Conservation (phyloP, 2,113 vertebrate genomes). For the Corythoichthys haematopterus region DNA sequence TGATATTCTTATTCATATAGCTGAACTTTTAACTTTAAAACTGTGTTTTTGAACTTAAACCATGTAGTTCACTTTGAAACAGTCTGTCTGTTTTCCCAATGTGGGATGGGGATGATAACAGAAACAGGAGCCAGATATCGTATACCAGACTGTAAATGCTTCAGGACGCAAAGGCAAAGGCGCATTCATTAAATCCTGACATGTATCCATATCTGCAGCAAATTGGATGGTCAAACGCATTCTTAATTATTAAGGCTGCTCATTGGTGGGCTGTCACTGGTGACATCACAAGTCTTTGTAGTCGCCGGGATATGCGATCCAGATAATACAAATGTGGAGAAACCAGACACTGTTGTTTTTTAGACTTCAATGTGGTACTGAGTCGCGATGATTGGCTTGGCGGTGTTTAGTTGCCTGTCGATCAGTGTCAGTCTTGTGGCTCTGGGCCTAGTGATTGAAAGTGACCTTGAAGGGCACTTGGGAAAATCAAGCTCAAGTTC, state of each 20-base stretch:
- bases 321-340: constrained; percentile 66
- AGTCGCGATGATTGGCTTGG: constrained; percentile 19
- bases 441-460: constrained; percentile 4
- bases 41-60: not conserved
- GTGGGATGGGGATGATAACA: constrained; percentile 24
- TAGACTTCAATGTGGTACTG: constrained; percentile 33
- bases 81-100: not conserved
- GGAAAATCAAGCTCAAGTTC: constrained; percentile 17
- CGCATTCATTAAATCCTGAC: constrained; percentile 55
- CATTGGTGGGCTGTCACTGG: constrained; percentile 62
- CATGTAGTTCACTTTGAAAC: not conserved
- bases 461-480: not conserved
- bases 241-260: constrained; percentile 73
- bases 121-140: constrained; percentile 27
- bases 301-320: constrained; percentile 66
- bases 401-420: constrained; percentile 29
- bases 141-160: constrained; percentile 21
- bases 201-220: constrained; percentile 63
- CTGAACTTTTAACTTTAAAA: not conserved
- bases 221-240: constrained; percentile 58
- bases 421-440: not conserved
- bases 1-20: not conserved
- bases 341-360: constrained; percentile 65
- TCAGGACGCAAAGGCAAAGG: constrained; percentile 43
- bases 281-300: constrained; percentile 72